Evolutionary conservation across 2,888 invertebrate genomes (phyloP).

Genomic region (Sturmia bella): DNA sequence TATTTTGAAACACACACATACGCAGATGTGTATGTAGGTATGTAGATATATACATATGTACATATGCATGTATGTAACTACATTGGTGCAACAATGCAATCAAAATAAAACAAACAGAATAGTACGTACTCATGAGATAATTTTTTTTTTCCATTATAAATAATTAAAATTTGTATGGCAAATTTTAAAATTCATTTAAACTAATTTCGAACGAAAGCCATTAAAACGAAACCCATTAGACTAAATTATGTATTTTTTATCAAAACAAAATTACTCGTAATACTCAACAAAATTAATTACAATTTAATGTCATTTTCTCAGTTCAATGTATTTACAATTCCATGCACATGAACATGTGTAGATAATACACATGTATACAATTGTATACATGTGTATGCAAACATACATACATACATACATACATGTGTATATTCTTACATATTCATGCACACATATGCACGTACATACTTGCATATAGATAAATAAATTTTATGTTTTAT

Average conservation of each 20-base stretch:
- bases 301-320: conserved; percentile 64
- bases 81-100: too few relatives aligned
- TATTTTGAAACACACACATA: too few relatives aligned
- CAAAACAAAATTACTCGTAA: conserved; percentile 38
- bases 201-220: not conserved
- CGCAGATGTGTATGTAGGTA: too few relatives aligned
- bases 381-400: not conserved
- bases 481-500: too few relatives aligned
- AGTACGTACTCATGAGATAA: too few relatives aligned
- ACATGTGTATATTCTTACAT: not conserved
- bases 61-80: too few relatives aligned
- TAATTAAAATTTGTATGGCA: conserved; percentile 13
- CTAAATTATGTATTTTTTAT: conserved; percentile 56
- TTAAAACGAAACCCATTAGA: conserved; percentile 61
- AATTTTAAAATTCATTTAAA: conserved; percentile 6
- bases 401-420: not conserved
- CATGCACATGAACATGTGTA: not conserved
- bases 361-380: not conserved
- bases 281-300: conserved; percentile 61
- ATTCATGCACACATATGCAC: not conserved
- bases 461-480: too few relatives aligned
- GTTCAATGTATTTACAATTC: conserved; percentile 33
- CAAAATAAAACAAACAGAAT: too few relatives aligned
- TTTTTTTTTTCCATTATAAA: not conserved
- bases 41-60: too few relatives aligned